These are phyloP conservation scores for Oligia latruncula DNA, from an alignment of 2,888 invertebrate genomes.

Conservation along the genomic window DNA sequence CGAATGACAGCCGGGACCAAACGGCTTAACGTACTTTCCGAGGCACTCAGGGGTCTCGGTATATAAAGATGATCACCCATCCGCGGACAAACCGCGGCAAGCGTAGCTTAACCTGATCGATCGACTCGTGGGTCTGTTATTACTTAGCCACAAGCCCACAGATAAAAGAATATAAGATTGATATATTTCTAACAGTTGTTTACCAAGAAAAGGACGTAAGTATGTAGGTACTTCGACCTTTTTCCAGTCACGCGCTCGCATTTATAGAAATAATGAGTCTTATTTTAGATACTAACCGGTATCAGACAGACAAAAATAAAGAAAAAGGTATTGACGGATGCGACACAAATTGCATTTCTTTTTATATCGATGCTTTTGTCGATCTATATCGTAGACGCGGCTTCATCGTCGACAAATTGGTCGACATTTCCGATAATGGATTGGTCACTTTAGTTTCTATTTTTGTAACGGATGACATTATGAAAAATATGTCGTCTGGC, in stretches of 20 bases:
- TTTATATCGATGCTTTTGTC: slow-evolving; percentile 26
- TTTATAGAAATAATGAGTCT: slow-evolving; percentile 37
- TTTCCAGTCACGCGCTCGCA: slow-evolving; percentile 12
- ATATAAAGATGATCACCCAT: background rate
- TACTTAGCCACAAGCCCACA: background rate
- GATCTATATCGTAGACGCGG: slow-evolving; percentile 30
- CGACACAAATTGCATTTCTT: slow-evolving; percentile 39
- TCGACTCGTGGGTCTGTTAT: background rate
- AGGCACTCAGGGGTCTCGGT: background rate
- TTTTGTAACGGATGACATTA: slow-evolving; percentile 36
- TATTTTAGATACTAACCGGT: slow-evolving; percentile 19
- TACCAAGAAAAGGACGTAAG: background rate
- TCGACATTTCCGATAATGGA: slow-evolving; percentile 53
- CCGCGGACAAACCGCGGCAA: background rate
- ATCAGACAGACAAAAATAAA: slow-evolving; percentile 10
- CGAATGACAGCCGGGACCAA: background rate
- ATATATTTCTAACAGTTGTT: slow-evolving; percentile 3
- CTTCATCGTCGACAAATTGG: slow-evolving; percentile 45
- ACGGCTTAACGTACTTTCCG: background rate
- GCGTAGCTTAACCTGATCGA: background rate
- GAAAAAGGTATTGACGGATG: slow-evolving; percentile 1
- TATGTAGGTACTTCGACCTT: slow-evolving; percentile 16
- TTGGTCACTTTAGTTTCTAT: slow-evolving; percentile 40
- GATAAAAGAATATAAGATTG: background rate
- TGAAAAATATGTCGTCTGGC: slow-evolving; percentile 1